Evolutionary conservation across 2,888 invertebrate species (phyloP).

Genomic region (Meganola albula): DNA sequence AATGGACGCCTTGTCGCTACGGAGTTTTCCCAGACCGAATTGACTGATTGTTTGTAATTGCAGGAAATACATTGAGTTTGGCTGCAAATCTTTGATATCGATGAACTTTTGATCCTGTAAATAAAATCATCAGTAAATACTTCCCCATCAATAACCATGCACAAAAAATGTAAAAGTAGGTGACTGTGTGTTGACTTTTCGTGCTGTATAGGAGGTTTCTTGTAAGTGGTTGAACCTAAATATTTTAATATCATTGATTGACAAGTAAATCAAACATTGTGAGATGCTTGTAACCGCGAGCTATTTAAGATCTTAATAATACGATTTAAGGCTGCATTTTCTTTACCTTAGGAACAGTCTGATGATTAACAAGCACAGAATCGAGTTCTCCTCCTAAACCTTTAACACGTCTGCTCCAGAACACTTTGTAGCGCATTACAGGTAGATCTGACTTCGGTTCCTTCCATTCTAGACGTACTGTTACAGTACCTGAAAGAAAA

Average conservation of each 20-base stretch:
- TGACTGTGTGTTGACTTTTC: too few species aligned
- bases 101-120: conserved; percentile 80
- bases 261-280: too few species aligned
- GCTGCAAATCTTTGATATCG: conserved; percentile 80
- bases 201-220: too few species aligned
- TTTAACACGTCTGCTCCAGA: conserved; percentile 83
- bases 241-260: too few species aligned
- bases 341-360: conserved; percentile 78
- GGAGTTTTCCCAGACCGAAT: conserved; percentile 81
- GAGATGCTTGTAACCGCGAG: too few species aligned
- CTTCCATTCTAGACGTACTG: conserved; percentile 81
- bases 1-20: conserved; percentile 83
- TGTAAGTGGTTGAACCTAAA: too few species aligned
- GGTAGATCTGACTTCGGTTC: conserved; percentile 84
- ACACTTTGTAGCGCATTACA: conserved; percentile 82
- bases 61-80: conserved; percentile 85
- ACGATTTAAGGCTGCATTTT: too few species aligned
- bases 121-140: conserved; percentile 1
- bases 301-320: too few species aligned
- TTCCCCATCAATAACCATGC: background rate
- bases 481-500: conserved; percentile 59
- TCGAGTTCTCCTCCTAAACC: conserved; percentile 77
- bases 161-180: too few species aligned
- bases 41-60: conserved; percentile 87
- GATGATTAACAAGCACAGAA: conserved; percentile 80